These are phyloP conservation scores for Brachirus orientalis DNA, from an alignment of 2,113 vertebrate species.

Conservation along the genomic window DNA sequence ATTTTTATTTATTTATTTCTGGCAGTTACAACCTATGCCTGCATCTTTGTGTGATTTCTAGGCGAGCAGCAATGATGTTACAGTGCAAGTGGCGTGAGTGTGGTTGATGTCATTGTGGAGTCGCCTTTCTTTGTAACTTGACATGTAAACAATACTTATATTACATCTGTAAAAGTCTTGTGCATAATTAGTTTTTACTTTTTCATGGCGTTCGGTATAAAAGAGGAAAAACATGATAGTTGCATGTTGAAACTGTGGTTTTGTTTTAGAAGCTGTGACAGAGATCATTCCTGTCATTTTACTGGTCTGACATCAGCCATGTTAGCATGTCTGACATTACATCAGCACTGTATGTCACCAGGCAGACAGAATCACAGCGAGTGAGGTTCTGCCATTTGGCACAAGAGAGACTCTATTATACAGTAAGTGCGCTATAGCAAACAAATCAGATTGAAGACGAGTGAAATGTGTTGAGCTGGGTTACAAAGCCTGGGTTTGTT, in stretches of 20 bases:
- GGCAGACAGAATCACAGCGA: conserved; percentile 4
- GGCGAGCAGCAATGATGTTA: conserved; percentile 36
- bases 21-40: conserved; percentile 15
- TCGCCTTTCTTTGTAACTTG: conserved; percentile 9
- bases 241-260: neutral
- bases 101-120: conserved; percentile 29
- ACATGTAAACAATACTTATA: neutral
- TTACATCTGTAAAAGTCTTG: neutral
- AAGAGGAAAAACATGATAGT: neutral
- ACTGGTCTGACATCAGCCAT: conserved; percentile 30
- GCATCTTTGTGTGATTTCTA: conserved; percentile 32
- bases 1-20: conserved; percentile 8
- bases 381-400: conserved; percentile 44
- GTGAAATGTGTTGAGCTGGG: conserved; percentile 25
- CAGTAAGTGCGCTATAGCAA: conserved; percentile 18
- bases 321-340: conserved; percentile 15
- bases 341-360: conserved; percentile 28
- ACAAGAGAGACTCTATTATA: conserved; percentile 9
- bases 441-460: conserved; percentile 25
- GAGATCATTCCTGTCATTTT: too few relatives aligned
- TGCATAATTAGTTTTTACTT: neutral
- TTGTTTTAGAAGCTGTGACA: neutral
- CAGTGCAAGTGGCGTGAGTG: conserved; percentile 38
- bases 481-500: conserved; percentile 65
- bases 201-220: neutral